phyloP scores from a whole-genome alignment of 2,797 vertebrate species.

The Sylvia borin region DNA sequence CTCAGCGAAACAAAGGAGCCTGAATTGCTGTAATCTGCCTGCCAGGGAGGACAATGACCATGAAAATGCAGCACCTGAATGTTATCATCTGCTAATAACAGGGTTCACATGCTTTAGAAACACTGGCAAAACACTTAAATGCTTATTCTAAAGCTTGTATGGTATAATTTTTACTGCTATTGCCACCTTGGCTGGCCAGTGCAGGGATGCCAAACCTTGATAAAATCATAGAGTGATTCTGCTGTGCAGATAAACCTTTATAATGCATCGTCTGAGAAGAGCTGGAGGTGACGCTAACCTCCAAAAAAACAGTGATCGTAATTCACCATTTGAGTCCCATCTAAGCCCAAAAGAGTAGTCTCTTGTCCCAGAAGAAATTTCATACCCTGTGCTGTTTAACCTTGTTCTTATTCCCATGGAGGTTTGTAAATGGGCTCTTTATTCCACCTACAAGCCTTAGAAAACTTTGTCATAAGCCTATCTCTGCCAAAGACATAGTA shows the following conservation, averaged over 20 bases:
- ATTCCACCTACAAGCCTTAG: slow-evolving; percentile 39
- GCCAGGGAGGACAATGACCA: slow-evolving; percentile 34
- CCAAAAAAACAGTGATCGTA: not conserved
- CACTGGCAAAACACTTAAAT: not conserved
- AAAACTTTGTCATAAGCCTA: slow-evolving; percentile 42
- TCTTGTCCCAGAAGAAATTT: slow-evolving; percentile 59
- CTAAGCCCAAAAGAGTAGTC: slow-evolving; percentile 22
- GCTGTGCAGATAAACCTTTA: not conserved
- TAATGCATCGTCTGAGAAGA: not conserved
- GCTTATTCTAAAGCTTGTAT: not conserved
- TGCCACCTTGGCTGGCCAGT: not conserved
- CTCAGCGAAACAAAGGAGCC: slow-evolving; percentile 55
- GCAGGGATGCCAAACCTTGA: slow-evolving; percentile 10
- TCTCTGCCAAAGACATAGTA: slow-evolving; percentile 31
- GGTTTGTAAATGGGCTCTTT: slow-evolving; percentile 47
- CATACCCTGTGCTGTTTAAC: slow-evolving; percentile 49
- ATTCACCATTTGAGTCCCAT: not conserved
- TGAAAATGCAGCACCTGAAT: slow-evolving; percentile 52
- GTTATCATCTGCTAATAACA: slow-evolving; percentile 58
- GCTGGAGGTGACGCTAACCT: not conserved
- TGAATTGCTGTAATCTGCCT: slow-evolving; percentile 58
- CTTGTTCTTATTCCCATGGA: slow-evolving; percentile 60
- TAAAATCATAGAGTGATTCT: slow-evolving; percentile 33
- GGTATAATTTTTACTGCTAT: slow-evolving; percentile 4
- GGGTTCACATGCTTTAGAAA: slow-evolving; percentile 39